Conservation (phyloP, 2,797 vertebrate species). For the Thamnophis elegans region DNA sequence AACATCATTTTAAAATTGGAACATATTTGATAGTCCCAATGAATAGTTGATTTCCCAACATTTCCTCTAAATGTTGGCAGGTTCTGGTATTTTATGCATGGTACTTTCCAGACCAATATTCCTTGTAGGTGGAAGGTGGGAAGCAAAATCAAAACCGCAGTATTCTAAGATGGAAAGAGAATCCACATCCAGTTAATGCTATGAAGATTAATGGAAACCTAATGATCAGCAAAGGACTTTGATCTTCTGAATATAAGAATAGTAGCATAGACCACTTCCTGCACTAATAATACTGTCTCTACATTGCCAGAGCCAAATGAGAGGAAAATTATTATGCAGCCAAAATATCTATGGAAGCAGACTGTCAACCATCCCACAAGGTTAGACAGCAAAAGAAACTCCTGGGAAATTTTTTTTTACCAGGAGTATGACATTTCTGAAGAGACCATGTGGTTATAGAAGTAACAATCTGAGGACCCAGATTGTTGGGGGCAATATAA, state of each 20-base stretch:
- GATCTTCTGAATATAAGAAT: neutral
- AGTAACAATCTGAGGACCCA: neutral
- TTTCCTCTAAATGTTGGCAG: constrained; percentile 6
- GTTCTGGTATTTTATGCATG: neutral
- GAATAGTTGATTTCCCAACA: constrained; percentile 15
- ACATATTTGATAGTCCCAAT: constrained; percentile 25
- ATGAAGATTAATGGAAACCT: neutral
- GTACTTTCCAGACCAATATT: neutral
- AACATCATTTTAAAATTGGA: neutral
- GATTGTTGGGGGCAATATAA: neutral
- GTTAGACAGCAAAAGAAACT: neutral
- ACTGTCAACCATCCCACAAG: neutral
- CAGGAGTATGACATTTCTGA: neutral
- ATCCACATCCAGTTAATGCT: neutral
- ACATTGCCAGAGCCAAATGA: neutral
- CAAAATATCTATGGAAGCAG: neutral
- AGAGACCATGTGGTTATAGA: neutral
- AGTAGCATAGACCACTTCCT: neutral
- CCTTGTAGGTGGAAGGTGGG: neutral
- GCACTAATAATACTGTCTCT: neutral
- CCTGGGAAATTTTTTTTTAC: neutral
- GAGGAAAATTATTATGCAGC: neutral
- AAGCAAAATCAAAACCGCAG: constrained; percentile 1
- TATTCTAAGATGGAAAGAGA: neutral
- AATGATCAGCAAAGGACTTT: neutral